phyloP scores from a whole-genome alignment of 2,797 vertebrate species.

The Hypotaenidia okinawae region DNA sequence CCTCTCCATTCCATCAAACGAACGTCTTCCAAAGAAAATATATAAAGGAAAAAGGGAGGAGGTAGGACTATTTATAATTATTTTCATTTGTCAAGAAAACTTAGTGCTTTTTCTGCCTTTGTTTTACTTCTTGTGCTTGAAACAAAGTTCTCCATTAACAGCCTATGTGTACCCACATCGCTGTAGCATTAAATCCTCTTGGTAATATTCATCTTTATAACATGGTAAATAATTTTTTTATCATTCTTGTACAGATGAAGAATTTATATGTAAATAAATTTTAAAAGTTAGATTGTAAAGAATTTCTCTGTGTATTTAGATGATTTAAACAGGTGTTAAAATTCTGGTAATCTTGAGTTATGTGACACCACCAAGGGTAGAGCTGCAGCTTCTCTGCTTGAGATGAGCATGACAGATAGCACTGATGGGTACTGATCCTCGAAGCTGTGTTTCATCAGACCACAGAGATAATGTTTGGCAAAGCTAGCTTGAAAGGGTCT shows the following conservation, averaged over 20 bases:
- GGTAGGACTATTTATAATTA: slow-evolving; percentile 21
- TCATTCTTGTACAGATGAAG: background rate
- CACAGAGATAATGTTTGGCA: background rate
- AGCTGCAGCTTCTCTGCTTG: background rate
- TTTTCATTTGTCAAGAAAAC: slow-evolving; percentile 44
- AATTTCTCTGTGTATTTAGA: background rate
- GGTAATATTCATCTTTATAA: background rate
- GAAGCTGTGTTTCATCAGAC: background rate
- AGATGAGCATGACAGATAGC: background rate
- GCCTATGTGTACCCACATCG: background rate
- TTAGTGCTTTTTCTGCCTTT: background rate
- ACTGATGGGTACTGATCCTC: accelerated
- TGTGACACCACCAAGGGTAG: background rate
- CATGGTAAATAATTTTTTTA: background rate
- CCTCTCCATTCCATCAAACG: slow-evolving; percentile 26
- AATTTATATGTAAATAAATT: background rate
- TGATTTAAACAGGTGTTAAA: background rate
- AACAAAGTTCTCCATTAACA: background rate
- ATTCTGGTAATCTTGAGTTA: background rate
- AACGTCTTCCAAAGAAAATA: slow-evolving; percentile 42
- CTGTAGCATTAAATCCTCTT: background rate
- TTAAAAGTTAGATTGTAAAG: background rate
- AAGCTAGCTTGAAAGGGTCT: background rate
- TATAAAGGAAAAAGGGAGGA: slow-evolving; percentile 32
- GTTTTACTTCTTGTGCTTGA: background rate